These are phyloP conservation scores for Tetranychus truncatus DNA, from an alignment of 2,888 invertebrate genomes.

Conservation along the genomic window DNA sequence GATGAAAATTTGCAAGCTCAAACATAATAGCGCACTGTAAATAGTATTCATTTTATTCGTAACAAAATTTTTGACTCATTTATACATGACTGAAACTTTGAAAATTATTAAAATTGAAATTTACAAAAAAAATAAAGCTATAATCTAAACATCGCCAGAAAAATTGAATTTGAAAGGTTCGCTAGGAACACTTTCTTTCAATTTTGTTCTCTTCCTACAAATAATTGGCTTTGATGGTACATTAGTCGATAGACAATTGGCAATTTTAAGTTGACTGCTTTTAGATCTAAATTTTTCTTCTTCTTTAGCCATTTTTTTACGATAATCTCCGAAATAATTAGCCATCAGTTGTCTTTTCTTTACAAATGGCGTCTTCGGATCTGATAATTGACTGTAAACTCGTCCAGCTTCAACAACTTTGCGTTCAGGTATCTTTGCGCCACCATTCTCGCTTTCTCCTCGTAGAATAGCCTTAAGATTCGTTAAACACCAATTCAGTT, in stretches of 20 bases:
- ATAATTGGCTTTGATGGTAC: neutral
- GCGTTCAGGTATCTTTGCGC: neutral
- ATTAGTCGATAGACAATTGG: neutral
- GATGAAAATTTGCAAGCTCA: too few species aligned
- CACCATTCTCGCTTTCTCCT: neutral
- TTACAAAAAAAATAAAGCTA: neutral
- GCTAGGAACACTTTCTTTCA: neutral
- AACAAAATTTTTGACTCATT: neutral
- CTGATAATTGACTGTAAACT: neutral
- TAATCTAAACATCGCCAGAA: neutral
- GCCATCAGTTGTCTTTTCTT: conserved; percentile 3
- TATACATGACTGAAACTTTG: neutral
- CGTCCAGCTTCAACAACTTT: neutral
- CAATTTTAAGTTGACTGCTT: neutral
- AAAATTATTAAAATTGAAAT: neutral
- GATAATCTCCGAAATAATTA: conserved; percentile 10
- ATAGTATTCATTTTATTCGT: too few species aligned
- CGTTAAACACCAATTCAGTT: neutral
- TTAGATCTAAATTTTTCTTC: neutral
- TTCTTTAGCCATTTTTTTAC: neutral
- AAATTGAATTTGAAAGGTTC: neutral
- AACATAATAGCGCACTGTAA: too few species aligned
- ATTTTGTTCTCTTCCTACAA: neutral
- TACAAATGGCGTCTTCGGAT: conserved; percentile 5
- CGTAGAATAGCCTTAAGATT: neutral